phyloP scores from a whole-genome alignment of 2,888 invertebrate genomes.

The Polyploca ridens region DNA sequence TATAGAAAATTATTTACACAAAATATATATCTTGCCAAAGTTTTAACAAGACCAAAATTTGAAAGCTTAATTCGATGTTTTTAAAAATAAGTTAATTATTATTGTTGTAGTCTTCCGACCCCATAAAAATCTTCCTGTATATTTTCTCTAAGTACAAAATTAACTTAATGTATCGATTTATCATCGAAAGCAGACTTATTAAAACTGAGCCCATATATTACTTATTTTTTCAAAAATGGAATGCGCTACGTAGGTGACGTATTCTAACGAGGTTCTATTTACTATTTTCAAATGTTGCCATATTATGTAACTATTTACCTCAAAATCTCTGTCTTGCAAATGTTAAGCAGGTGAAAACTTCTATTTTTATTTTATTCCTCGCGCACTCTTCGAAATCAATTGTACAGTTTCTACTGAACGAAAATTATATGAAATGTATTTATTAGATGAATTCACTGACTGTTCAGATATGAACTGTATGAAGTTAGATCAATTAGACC shows the following conservation, averaged over 20 bases:
- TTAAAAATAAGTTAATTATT: not conserved
- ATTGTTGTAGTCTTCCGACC: not conserved
- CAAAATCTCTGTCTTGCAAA: constrained; percentile 59
- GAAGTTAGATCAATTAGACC: constrained; percentile 5
- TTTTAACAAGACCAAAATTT: not conserved
- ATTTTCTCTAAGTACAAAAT: not conserved
- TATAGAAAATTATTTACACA: not conserved
- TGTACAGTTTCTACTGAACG: constrained; percentile 25
- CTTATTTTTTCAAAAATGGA: constrained; percentile 19
- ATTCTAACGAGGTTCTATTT: constrained; percentile 34
- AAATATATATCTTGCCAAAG: not conserved
- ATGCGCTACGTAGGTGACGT: constrained; percentile 34
- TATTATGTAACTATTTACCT: constrained; percentile 77
- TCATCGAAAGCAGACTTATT: not conserved
- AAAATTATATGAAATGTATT: constrained; percentile 21
- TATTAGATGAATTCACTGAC: constrained; percentile 28
- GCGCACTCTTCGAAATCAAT: constrained; percentile 27
- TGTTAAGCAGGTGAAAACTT: constrained; percentile 28
- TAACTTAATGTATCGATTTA: not conserved
- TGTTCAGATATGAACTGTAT: constrained; percentile 11
- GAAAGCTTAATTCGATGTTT: not conserved
- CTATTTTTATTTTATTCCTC: constrained; percentile 27
- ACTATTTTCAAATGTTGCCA: constrained; percentile 75
- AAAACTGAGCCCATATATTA: not conserved
- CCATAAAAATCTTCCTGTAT: not conserved